Percentiles rank a stretch among this genome's conserved stretches.
These are phyloP conservation scores for Bombyx mori DNA, from an alignment of 1,140 invertebrate species.

Conservation along the genomic window DNA sequence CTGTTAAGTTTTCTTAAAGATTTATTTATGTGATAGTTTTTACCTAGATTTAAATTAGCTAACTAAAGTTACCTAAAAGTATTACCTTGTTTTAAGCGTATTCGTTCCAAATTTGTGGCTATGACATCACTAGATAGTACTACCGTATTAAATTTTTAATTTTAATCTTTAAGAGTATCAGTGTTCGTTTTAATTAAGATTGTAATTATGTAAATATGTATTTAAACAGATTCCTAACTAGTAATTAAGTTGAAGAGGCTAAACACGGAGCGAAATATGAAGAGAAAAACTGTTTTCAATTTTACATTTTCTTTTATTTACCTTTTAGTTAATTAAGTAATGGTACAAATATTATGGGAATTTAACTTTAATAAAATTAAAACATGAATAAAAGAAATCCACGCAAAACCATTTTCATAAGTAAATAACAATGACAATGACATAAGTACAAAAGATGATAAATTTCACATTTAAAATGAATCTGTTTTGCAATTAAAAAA, in stretches of 20 bases:
- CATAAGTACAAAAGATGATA: no score
- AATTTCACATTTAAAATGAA: no score
- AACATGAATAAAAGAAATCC: no score
- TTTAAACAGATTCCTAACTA: constrained; percentile 22
- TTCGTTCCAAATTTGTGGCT: constrained; percentile 46
- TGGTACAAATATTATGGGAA: no score
- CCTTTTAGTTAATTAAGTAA: background rate
- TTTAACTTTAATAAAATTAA: no score
- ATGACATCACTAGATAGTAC: constrained; percentile 25
- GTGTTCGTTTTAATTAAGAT: constrained; percentile 3
- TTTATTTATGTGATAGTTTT: constrained; percentile 65
- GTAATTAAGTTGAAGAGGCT: constrained; percentile 45
- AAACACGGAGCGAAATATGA: constrained; percentile 25
- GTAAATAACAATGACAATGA: no score
- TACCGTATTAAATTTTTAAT: background rate
- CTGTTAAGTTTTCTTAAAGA: constrained; percentile 54
- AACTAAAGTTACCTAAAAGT: constrained; percentile 69
- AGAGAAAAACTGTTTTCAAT: constrained; percentile 23
- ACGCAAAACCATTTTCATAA: no score
- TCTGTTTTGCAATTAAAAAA: no score
- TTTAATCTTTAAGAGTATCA: background rate
- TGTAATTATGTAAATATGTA: constrained; percentile 41
- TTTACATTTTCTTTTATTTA: constrained; percentile 4
- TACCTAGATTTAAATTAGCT: constrained; percentile 36
- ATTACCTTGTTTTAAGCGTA: constrained; percentile 52